Evolutionary conservation across 1,140 invertebrate species (phyloP).

Genomic region (Tetranychus urticae): DNA sequence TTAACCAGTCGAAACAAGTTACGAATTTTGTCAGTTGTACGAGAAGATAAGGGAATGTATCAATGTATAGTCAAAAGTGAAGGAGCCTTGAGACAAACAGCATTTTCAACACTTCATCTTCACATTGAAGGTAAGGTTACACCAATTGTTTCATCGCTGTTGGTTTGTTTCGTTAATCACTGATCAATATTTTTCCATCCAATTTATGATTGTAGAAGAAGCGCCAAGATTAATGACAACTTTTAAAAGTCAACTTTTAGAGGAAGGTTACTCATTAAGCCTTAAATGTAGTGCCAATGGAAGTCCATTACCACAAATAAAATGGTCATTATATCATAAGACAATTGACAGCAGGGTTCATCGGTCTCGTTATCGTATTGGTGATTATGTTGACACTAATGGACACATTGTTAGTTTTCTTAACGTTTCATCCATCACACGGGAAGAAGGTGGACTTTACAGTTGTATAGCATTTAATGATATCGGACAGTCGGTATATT

Average conservation of each 20-base stretch:
- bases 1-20: constrained; percentile 7
- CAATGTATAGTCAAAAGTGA: constrained; percentile 22
- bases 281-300: constrained; percentile 60
- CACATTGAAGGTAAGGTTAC: constrained; percentile 21
- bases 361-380: constrained; percentile 5
- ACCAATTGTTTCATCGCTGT: background rate
- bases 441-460: background rate
- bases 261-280: constrained; percentile 26
- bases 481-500: constrained; percentile 11
- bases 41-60: constrained; percentile 25
- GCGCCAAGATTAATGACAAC: background rate
- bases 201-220: background rate
- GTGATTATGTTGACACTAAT: constrained; percentile 16
- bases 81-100: constrained; percentile 14
- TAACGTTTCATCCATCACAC: constrained; percentile 23
- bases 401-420: constrained; percentile 21
- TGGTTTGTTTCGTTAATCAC: background rate
- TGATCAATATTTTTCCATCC: background rate
- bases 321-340: constrained; percentile 23
- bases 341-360: background rate
- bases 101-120: constrained; percentile 20
- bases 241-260: background rate
- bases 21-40: constrained; percentile 16
- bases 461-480: background rate
- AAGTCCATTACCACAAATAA: constrained; percentile 40